phyloP scores from a whole-genome alignment of 2,113 vertebrate species.

The Craseonycteris thonglongyai region DNA sequence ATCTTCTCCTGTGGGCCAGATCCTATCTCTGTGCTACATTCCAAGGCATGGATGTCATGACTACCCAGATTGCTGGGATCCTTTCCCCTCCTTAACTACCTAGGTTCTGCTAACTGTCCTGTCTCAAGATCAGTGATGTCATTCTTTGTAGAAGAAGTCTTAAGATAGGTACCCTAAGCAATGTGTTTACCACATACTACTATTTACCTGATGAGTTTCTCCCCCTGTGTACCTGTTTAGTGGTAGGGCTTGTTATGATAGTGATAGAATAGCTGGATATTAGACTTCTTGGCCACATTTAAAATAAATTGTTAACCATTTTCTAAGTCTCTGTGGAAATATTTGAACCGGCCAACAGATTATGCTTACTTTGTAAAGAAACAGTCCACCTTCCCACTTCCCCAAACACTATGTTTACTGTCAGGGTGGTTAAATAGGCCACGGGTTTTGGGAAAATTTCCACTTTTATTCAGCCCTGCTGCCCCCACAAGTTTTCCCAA shows the following conservation, averaged over 20 bases:
- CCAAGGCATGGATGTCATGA: no score
- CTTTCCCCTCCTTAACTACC: no score
- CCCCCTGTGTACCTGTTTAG: not conserved
- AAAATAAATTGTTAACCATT: not conserved
- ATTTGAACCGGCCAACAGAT: not conserved
- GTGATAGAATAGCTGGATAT: not conserved
- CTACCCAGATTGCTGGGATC: no score
- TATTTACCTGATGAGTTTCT: not conserved
- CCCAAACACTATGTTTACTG: not conserved
- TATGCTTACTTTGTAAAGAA: slow-evolving; percentile 39
- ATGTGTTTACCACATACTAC: not conserved
- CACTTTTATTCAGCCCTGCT: not conserved
- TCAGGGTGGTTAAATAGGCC: slow-evolving; percentile 27
- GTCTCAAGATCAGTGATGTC: not conserved
- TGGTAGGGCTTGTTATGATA: not conserved
- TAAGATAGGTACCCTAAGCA: not conserved
- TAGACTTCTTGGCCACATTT: not conserved
- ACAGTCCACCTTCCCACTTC: not conserved
- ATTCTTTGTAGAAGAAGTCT: not conserved
- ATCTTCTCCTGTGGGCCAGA: no score
- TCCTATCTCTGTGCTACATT: no score
- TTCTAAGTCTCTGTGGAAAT: slow-evolving; percentile 27
- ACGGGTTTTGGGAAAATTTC: slow-evolving; percentile 57
- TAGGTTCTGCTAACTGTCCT: no score
- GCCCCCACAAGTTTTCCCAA: not conserved